These are phyloP conservation scores for Eurytoma adleriae DNA, from an alignment of 2,888 invertebrate genomes.

Conservation along the genomic window DNA sequence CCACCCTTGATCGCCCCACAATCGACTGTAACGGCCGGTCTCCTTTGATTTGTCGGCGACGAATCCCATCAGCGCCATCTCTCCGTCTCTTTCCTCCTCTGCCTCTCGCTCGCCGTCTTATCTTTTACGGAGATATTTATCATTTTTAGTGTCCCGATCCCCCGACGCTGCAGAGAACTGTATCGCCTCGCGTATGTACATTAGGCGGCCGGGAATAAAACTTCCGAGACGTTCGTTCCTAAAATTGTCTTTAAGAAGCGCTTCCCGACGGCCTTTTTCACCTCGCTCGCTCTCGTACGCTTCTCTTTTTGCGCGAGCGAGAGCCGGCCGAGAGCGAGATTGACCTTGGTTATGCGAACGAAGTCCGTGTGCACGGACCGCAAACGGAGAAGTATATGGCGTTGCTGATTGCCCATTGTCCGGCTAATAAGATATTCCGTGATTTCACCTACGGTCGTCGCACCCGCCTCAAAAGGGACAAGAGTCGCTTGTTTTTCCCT, in stretches of 20 bases:
- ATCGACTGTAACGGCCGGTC: slow-evolving; percentile 19
- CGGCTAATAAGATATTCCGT: slow-evolving; percentile 74
- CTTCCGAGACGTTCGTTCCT: background rate
- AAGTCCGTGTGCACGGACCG: slow-evolving; percentile 59
- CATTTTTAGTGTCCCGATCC: slow-evolving; percentile 46
- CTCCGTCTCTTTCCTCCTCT: background rate
- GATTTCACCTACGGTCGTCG: slow-evolving; percentile 64
- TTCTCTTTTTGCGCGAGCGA: slow-evolving; percentile 18
- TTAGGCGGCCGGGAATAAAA: slow-evolving; percentile 2
- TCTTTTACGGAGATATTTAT: slow-evolving; percentile 26
- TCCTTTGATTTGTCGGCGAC: slow-evolving; percentile 39
- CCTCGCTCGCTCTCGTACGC: background rate
- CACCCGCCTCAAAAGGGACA: background rate
- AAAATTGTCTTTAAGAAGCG: slow-evolving; percentile 1
- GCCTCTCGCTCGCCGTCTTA: background rate
- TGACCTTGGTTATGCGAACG: slow-evolving; percentile 40
- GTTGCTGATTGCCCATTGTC: slow-evolving; percentile 75
- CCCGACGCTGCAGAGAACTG: background rate
- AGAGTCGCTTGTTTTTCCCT: slow-evolving; percentile 26
- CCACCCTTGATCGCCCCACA: slow-evolving; percentile 8
- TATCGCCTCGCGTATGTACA: background rate
- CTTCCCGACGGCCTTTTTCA: background rate
- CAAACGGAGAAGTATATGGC: slow-evolving; percentile 70
- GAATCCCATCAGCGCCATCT: slow-evolving; percentile 26
- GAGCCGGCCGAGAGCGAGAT: slow-evolving; percentile 27